Evolutionary conservation across 53 echinoderm and acorn worm genomes (phyloP).

Genomic region (Crossaster papposus): DNA sequence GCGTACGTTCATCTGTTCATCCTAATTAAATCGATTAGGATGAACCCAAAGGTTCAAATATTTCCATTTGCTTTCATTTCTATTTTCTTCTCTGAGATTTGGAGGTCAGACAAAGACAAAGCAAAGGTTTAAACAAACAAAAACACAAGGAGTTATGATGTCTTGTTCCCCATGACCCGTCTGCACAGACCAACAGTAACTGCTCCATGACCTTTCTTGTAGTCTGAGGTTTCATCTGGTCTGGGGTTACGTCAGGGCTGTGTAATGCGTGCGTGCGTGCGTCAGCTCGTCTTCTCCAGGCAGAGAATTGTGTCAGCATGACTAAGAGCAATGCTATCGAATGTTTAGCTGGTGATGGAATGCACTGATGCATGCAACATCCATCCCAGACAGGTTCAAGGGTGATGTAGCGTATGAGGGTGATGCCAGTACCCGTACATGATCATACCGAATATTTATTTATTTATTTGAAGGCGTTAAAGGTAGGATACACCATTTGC

Average conservation of each 20-base stretch:
- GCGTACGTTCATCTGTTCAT: too few relatives aligned
- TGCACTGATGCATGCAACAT: not conserved
- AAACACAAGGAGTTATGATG: not conserved
- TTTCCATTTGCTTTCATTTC: too few relatives aligned
- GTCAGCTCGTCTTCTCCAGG: not conserved
- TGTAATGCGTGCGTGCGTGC: not conserved
- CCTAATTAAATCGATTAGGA: too few relatives aligned
- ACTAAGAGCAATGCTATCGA: conserved; percentile 23
- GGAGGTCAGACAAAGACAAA: too few relatives aligned
- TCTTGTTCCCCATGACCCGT: conserved; percentile 3
- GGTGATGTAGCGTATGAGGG: not conserved
- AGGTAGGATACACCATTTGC: too few relatives aligned
- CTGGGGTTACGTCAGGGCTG: not conserved
- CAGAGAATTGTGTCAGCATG: conserved; percentile 9
- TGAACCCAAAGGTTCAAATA: too few relatives aligned
- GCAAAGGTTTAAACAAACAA: too few relatives aligned
- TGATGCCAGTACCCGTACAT: too few relatives aligned
- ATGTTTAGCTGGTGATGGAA: not conserved
- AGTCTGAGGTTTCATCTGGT: not conserved
- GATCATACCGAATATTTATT: too few relatives aligned
- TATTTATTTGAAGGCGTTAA: too few relatives aligned
- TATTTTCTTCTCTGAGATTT: too few relatives aligned
- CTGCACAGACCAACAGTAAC: not conserved
- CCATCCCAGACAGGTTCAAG: conserved; percentile 13
- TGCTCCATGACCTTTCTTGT: not conserved